These are phyloP conservation scores for Tragopan temminckii DNA, from an alignment of 2,797 vertebrate species.

Conservation along the genomic window DNA sequence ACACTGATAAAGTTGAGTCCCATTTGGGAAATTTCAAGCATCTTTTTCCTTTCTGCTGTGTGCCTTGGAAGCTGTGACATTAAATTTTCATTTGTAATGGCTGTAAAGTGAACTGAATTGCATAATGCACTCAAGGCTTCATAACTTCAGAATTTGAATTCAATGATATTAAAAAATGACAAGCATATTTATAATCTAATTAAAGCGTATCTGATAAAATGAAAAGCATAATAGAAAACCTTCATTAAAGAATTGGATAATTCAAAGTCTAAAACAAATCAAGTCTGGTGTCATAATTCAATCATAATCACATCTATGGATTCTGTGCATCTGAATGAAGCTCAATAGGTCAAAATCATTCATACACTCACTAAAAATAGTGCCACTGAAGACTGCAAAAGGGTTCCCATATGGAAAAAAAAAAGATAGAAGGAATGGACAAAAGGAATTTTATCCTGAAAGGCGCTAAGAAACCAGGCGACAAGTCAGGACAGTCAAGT, in stretches of 20 bases:
- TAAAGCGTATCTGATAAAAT: not conserved
- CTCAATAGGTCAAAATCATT: not conserved
- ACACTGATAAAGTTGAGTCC: not conserved
- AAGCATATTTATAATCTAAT: not conserved
- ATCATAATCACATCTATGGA: not conserved
- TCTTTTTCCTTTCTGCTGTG: not conserved
- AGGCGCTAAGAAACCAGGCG: not conserved
- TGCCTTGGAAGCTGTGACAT: not conserved
- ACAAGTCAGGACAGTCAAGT: not conserved
- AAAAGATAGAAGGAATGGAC: not conserved
- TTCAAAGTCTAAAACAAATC: not conserved
- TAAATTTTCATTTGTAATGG: not conserved
- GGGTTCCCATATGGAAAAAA: not conserved
- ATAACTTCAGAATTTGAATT: not conserved
- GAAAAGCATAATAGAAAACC: not conserved
- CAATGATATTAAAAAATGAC: not conserved
- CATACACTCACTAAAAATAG: not conserved
- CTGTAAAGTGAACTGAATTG: not conserved
- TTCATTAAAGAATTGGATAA: not conserved
- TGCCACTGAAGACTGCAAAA: not conserved
- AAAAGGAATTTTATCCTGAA: not conserved
- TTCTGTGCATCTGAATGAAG: not conserved
- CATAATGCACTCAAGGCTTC: not conserved
- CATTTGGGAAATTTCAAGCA: not conserved
- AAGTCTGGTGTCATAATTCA: not conserved